phyloP scores from a whole-genome alignment of 2,797 vertebrate genomes.

The Enoplosus armatus region DNA sequence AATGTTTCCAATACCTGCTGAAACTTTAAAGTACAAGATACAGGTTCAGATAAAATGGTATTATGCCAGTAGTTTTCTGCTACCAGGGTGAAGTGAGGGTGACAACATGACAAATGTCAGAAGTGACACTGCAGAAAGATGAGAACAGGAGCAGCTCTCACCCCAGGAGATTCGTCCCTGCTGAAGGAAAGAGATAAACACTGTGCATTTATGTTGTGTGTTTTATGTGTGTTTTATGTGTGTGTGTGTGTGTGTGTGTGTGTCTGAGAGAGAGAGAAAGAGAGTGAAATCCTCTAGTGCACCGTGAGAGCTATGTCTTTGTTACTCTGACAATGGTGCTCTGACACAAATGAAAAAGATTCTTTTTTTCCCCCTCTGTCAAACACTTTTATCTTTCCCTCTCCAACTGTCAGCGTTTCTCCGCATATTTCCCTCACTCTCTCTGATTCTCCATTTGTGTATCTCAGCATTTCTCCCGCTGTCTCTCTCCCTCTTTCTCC shows the following conservation, averaged over 20 bases:
- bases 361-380: slow-evolving; percentile 62
- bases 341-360: slow-evolving; percentile 78
- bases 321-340: slow-evolving; percentile 76
- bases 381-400: slow-evolving; percentile 76
- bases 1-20: slow-evolving; percentile 23
- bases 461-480: slow-evolving; percentile 66
- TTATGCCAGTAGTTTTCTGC: slow-evolving; percentile 37
- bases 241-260: slow-evolving; percentile 36
- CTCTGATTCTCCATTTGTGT: slow-evolving; percentile 69
- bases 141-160: slow-evolving; percentile 66
- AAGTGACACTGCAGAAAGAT: slow-evolving; percentile 73
- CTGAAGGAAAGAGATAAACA: slow-evolving; percentile 77
- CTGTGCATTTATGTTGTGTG: slow-evolving; percentile 60
- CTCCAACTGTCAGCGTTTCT: slow-evolving; percentile 75
- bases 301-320: slow-evolving; percentile 73
- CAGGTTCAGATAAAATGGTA: not conserved
- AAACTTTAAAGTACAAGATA: slow-evolving; percentile 30
- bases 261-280: slow-evolving; percentile 11
- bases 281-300: slow-evolving; percentile 69
- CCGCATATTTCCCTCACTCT: slow-evolving; percentile 45
- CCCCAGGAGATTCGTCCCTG: slow-evolving; percentile 66
- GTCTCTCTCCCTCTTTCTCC: slow-evolving; percentile 36
- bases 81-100: slow-evolving; percentile 49
- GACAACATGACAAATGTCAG: slow-evolving; percentile 76
- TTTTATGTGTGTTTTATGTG: slow-evolving; percentile 56